Conservation (phyloP, 1,140 invertebrate genomes). For the Diploscapter pachys region DNA sequence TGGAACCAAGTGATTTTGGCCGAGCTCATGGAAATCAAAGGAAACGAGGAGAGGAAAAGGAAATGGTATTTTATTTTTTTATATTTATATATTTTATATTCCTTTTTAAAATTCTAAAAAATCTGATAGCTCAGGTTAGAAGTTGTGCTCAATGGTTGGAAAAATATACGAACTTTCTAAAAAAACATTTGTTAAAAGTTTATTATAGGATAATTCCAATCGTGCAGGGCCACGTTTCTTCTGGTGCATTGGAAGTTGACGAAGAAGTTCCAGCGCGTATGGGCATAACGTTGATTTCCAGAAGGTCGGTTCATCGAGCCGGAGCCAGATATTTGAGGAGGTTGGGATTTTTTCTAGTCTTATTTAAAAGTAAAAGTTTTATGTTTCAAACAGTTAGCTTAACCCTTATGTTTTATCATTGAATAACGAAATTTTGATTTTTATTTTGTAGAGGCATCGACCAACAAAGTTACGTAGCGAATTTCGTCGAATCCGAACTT, state of each 20-base stretch:
- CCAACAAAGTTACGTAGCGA: constrained; percentile 81
- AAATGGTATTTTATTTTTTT: constrained; percentile 2
- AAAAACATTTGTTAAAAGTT: constrained; percentile 7
- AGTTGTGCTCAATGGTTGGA: background rate
- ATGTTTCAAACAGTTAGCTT: too few species aligned
- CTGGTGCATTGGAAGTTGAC: constrained; percentile 35
- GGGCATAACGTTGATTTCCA: constrained; percentile 51
- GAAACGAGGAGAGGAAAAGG: constrained; percentile 14
- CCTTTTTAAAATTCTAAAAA: too few species aligned
- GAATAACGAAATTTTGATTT: background rate
- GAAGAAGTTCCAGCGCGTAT: constrained; percentile 16
- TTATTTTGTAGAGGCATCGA: constrained; percentile 74
- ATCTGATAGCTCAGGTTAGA: background rate
- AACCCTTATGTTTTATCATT: constrained; percentile 3
- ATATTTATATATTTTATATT: too few species aligned
- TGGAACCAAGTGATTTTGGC: constrained; percentile 35
- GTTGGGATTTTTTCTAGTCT: background rate
- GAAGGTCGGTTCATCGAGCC: constrained; percentile 48
- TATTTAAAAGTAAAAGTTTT: background rate
- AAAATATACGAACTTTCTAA: background rate
- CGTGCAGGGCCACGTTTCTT: constrained; percentile 48
- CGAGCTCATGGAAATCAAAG: constrained; percentile 1
- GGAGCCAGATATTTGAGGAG: constrained; percentile 77
- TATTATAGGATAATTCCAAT: constrained; percentile 46
- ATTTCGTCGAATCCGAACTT: constrained; percentile 93